Base-by-base conservation (phyloP, 2,888 invertebrate species). In the Taenaris catops region DNA sequence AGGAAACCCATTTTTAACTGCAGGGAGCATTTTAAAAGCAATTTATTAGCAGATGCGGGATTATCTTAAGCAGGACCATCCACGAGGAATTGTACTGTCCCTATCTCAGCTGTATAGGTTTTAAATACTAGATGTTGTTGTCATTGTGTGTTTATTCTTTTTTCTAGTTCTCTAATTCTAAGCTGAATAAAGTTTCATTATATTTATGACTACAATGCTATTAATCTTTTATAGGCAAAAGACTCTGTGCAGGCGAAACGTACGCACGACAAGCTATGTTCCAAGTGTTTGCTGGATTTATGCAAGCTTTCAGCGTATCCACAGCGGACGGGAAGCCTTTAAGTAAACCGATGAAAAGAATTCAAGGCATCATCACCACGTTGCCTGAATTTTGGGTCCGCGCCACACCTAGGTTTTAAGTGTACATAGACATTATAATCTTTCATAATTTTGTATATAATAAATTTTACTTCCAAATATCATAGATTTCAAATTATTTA, bases 231-330 rank as follows among this genome's bases (percentile, higher is more conserved):
- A 0, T 62, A 90, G 92, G 93, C 0, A 89, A 89, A 48, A 81
- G 93, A 12, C 65, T 92, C 0, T 93, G 93, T 53, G 89, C 91
- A 0, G 93, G 93, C 0, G 93, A 93, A 63, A 92, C 92, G 0
- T 92, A 90, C 57, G 89, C 92, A 0, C 80, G 93, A 1, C 91
- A 91, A 46, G 79, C 87, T 46, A 73, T 92, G 61, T 93, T 93
- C 59, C 81, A 90, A 41, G 75, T 90, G 4, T 79, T 91, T 16
- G 57, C 91, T 0, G 83, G 80, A 0, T 72, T 93, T 42, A 75
- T 92, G 64, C 93, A 93, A 53, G 89, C 90, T 25, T 93, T 92
- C 57, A 69, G 76, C 36, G 80, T 91, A 6, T 72, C 80, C 1
- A 76, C 89, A 1, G 84, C 87, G 0, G 81, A 89, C 2, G 88